Conservation (phyloP, 2,888 invertebrate species). For the Cephus pulcher region DNA sequence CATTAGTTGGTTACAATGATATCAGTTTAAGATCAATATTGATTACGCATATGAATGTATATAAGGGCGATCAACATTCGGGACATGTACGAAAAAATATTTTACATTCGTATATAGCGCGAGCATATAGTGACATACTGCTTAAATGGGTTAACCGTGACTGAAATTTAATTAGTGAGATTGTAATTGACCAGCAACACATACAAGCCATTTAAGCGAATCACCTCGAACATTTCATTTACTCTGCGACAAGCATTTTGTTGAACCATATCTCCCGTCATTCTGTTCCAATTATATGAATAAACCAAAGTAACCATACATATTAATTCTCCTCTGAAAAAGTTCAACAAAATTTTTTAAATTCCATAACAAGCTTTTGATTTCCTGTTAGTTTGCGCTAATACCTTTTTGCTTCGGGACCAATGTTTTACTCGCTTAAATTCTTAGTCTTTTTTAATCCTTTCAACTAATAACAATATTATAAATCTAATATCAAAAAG, state of each 20-base stretch:
- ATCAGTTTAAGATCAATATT: not conserved
- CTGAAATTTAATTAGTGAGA: constrained; percentile 43
- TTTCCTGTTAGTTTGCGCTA: not conserved
- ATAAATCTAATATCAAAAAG: too few relatives aligned
- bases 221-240: not conserved
- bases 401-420: not conserved
- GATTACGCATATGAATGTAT: constrained; percentile 32
- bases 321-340: not conserved
- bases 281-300: not conserved
- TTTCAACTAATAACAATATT: too few relatives aligned
- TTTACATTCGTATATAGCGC: constrained; percentile 39
- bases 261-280: not conserved
- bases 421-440: too few relatives aligned
- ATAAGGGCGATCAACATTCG: constrained; percentile 43
- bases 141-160: constrained; percentile 55
- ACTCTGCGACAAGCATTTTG: not conserved
- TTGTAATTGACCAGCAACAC: not conserved
- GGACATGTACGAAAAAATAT: constrained; percentile 48
- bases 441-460: too few relatives aligned
- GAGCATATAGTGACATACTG: constrained; percentile 47
- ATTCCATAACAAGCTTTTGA: not conserved
- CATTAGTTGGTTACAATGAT: not conserved
- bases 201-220: not conserved
- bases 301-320: not conserved
- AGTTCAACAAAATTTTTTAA: not conserved